Evolutionary conservation across 2,888 invertebrate genomes (phyloP), one percentile per base, ranked within the genome.

Genomic region (Orthosia incerta): DNA sequence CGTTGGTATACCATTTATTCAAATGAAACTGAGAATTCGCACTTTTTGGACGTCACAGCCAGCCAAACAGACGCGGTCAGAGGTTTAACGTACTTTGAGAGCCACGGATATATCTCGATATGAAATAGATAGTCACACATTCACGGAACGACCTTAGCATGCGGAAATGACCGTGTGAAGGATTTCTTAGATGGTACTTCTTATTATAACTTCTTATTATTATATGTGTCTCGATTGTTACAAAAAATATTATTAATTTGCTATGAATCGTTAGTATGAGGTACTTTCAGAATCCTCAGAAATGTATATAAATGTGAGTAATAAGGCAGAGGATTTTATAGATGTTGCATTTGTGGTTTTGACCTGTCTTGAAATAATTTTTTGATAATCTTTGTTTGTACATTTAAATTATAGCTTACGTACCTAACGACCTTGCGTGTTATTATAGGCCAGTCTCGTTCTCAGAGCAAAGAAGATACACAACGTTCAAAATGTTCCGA

Each of bases 401-500:
- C 2, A 31, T 60, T 78, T 23, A 71, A 78, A 76, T 69, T 76
- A 48, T 50, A 65, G 18, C 56, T 64, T 26, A 50, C 53, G 48
- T 26, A n/a, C n/a, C n/a, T n/a, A 46, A 39, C 20, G 65, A 62
- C 65, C 79, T 80, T 71, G 76, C 7, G 12, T 3, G 46, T 70
- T 56, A 59, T 51, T 67, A 61, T 26, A 71, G 53, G 59, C 50
- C 59, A 64, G 67, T 61, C 12, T 76, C 55, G 11, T 59, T 77
- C 68, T 65, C 18, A 59, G 55, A 61, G 50, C n/a, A 50, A 68
- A 51, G 23, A 66, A 70, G 39, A 53, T 66, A 46, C 66, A 61
- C 18, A 50, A 60, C 48, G 23, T n/a, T 59, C 65, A 83, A 70
- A 71, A 85, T 85, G 85, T 61, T 71, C 39, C 68, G 63, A 57